These are phyloP conservation scores for Gallinago undulata DNA, from an alignment of 2,113 vertebrate genomes.

Conservation along the genomic window DNA sequence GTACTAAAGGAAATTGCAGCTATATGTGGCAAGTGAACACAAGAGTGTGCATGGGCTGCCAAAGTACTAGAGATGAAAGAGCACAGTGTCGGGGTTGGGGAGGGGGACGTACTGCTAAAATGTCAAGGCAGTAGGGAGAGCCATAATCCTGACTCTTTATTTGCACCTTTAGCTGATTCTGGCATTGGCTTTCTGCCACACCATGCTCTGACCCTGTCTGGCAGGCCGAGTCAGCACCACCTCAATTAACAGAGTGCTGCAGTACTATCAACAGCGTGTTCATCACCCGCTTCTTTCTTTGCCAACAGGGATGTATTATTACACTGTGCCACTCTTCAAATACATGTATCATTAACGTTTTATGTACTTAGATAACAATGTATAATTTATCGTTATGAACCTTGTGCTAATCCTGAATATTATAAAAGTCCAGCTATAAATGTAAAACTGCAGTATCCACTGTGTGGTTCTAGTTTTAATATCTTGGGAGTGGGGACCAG, in stretches of 20 bases:
- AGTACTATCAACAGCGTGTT: neutral
- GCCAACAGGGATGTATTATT: conserved; percentile 51
- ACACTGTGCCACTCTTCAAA: conserved; percentile 72
- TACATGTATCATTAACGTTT: conserved; percentile 73
- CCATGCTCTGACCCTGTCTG: neutral
- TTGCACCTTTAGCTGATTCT: conserved; percentile 47
- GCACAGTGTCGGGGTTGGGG: conserved; percentile 7
- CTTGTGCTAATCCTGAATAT: conserved; percentile 82
- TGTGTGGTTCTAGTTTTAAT: conserved; percentile 76
- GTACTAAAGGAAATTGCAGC: conserved; percentile 48
- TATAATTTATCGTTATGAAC: conserved; percentile 85
- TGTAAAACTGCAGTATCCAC: conserved; percentile 80
- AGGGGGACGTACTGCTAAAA: neutral
- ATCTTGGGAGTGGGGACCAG: neutral
- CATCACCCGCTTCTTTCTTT: conserved; percentile 17
- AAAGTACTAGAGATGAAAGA: conserved; percentile 21
- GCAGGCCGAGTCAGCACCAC: neutral
- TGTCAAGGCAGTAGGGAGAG: neutral
- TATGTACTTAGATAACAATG: conserved; percentile 79
- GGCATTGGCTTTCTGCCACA: conserved; percentile 18
- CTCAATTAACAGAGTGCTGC: neutral
- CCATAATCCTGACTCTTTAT: conserved; percentile 33
- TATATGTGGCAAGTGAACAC: conserved; percentile 1
- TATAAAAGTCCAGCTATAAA: conserved; percentile 81
- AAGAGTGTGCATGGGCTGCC: conserved; percentile 41